Conservation (phyloP, 2,113 vertebrate genomes). For the Semicossyphus pulcher region DNA sequence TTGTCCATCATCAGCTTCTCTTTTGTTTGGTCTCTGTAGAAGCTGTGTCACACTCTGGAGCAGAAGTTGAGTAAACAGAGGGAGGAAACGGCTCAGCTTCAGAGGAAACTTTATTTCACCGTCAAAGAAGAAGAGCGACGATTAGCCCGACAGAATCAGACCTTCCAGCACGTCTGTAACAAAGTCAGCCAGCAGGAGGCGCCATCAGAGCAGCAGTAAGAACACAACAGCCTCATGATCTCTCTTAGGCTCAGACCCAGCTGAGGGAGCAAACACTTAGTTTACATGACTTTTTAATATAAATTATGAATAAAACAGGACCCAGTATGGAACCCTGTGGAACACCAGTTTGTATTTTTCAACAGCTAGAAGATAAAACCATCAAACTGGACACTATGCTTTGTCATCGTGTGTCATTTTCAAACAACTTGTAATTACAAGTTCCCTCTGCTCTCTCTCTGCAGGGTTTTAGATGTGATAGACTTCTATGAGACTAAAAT, state of each 20-base stretch:
- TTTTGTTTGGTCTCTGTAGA: no score
- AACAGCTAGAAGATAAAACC: no score
- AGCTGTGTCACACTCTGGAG: slow-evolving; percentile 82
- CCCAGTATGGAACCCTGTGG: no score
- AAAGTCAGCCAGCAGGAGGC: slow-evolving; percentile 71
- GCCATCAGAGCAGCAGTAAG: slow-evolving; percentile 86
- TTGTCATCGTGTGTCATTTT: no score
- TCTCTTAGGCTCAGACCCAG: no score
- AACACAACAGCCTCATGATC: not conserved
- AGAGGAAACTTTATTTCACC: slow-evolving; percentile 82
- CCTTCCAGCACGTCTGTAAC: slow-evolving; percentile 83
- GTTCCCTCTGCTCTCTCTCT: slow-evolving; percentile 17
- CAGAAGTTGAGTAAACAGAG: slow-evolving; percentile 82
- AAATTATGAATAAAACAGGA: no score
- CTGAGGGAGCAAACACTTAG: no score
- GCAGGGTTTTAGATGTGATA: slow-evolving; percentile 88
- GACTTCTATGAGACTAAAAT: slow-evolving; percentile 89
- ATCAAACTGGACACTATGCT: no score
- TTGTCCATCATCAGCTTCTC: not conserved
- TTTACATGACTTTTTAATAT: no score
- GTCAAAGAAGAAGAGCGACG: slow-evolving; percentile 83
- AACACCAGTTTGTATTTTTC: no score
- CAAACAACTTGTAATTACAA: no score
- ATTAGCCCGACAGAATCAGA: slow-evolving; percentile 78
- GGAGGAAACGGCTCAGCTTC: slow-evolving; percentile 79